Evolutionary conservation across 2,797 vertebrate species (phyloP).

Genomic region (Allobates femoralis): DNA sequence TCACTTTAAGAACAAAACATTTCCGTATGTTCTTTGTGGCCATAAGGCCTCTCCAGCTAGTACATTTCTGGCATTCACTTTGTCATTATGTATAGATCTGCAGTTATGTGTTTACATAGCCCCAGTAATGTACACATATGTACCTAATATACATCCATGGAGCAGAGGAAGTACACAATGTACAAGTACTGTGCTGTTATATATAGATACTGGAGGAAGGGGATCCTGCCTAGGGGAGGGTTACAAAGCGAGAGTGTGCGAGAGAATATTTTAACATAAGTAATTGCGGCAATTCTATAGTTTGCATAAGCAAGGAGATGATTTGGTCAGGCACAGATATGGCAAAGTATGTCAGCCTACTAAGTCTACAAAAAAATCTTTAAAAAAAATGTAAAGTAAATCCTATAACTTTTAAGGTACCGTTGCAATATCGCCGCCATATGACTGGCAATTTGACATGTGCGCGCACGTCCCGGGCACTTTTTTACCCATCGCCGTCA

Average conservation of each 20-base stretch:
- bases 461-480: no score
- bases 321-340: neutral
- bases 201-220: slow-evolving; percentile 13
- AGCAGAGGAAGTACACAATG: slow-evolving; percentile 40
- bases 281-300: neutral
- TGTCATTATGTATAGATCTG: neutral
- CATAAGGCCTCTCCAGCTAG: neutral
- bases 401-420: neutral
- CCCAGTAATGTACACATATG: slow-evolving; percentile 24
- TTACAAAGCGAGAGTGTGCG: neutral
- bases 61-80: neutral
- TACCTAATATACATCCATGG: neutral
- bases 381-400: neutral
- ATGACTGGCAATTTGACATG: no score
- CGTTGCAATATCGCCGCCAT: no score
- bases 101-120: neutral
- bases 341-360: neutral
- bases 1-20: neutral
- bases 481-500: no score
- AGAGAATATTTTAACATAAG: neutral
- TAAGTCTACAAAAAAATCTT: neutral
- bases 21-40: neutral
- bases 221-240: neutral
- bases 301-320: neutral
- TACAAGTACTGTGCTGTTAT: slow-evolving; percentile 12